phyloP scores from a whole-genome alignment of 1,140 invertebrate species.

The Pristionchus pacificus region DNA sequence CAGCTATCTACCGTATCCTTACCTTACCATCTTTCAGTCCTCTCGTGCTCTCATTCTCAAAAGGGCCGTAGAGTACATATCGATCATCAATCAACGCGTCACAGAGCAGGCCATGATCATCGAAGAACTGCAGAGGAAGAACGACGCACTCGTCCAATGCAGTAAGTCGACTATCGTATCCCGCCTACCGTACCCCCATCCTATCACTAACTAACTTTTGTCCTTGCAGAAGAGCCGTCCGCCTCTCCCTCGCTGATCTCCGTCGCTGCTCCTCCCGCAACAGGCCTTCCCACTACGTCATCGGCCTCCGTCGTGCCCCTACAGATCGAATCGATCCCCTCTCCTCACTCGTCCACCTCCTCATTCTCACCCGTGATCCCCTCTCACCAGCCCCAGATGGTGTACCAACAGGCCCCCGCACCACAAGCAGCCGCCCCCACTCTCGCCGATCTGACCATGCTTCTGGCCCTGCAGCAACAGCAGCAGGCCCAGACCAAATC shows the following conservation, averaged over 20 bases:
- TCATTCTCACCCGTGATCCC: neutral
- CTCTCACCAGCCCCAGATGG: neutral
- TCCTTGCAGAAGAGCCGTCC: neutral
- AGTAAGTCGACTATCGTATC: slow-evolving; percentile 13
- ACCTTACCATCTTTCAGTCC: slow-evolving; percentile 30
- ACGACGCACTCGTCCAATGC: too few species aligned
- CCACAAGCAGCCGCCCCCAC: neutral
- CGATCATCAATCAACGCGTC: slow-evolving; percentile 33
- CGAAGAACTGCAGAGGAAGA: slow-evolving; percentile 40
- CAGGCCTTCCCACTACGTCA: neutral
- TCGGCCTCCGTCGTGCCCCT: neutral
- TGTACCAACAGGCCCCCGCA: neutral
- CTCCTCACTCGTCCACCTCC: neutral
- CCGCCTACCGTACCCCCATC: neutral
- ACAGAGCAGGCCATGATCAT: slow-evolving; percentile 31
- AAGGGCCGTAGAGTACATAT: slow-evolving; percentile 46
- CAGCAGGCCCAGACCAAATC: neutral
- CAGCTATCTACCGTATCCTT: neutral
- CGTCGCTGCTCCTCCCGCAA: neutral
- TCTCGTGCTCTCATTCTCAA: slow-evolving; percentile 46
- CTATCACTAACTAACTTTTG: neutral
- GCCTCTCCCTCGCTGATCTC: neutral
- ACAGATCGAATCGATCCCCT: neutral
- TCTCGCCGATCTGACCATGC: slow-evolving; percentile 7
- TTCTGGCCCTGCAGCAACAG: slow-evolving; percentile 1